phyloP scores from a whole-genome alignment of 2,113 vertebrate genomes.

The Corythornis madagascariensis region DNA sequence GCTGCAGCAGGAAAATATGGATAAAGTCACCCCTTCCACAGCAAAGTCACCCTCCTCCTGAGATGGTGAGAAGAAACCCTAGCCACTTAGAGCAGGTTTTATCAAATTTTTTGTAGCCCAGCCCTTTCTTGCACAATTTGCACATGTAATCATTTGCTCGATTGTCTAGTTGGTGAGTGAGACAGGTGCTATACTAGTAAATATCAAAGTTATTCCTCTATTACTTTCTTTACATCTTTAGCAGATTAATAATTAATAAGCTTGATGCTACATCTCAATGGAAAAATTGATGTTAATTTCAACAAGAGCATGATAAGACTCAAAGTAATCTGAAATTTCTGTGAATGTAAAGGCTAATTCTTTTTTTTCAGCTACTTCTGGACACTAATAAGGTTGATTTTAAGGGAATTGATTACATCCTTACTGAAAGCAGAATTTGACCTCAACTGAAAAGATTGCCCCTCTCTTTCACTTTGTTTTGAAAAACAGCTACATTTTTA shows the following conservation, averaged over 20 bases:
- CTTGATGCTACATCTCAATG: neutral
- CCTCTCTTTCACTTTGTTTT: conserved; percentile 61
- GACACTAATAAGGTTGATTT: conserved; percentile 56
- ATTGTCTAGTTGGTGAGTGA: neutral
- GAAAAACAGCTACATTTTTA: conserved; percentile 71
- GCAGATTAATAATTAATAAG: conserved; percentile 6
- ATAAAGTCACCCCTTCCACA: neutral
- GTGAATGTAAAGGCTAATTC: conserved; percentile 37
- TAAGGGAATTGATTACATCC: conserved; percentile 63
- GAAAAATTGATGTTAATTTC: conserved; percentile 8
- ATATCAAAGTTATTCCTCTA: neutral
- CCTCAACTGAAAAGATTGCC: conserved; percentile 56
- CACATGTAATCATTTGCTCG: neutral
- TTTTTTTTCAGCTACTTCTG: conserved; percentile 62
- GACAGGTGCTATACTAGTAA: neutral
- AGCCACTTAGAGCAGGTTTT: neutral
- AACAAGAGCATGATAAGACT: neutral
- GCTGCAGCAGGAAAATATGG: neutral
- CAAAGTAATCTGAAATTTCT: conserved; percentile 33
- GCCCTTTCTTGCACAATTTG: neutral
- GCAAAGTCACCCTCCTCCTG: neutral
- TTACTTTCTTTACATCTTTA: neutral
- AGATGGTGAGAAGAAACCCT: neutral
- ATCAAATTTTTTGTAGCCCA: neutral
- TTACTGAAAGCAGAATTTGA: conserved; percentile 70